Percentiles rank a stretch among this genome's conserved stretches.
Evolutionary conservation across 2,888 invertebrate genomes (phyloP).

Genomic region (Hydraecia micacea): DNA sequence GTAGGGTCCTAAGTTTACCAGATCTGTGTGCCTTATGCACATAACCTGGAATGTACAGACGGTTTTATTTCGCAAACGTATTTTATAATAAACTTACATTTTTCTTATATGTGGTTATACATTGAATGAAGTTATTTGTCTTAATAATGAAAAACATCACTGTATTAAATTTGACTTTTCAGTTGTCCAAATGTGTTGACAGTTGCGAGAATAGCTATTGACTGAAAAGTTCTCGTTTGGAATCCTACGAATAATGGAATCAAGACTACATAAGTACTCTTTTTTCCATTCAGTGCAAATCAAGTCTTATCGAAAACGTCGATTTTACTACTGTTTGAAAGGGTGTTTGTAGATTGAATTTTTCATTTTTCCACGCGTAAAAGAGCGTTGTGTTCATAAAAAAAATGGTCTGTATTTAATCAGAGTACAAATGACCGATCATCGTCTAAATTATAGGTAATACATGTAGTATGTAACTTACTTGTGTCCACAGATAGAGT

Average conservation of each 20-base stretch:
- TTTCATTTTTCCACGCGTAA: conserved; percentile 60
- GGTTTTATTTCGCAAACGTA: conserved; percentile 43
- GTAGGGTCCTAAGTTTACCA: conserved; percentile 53
- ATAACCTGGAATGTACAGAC: conserved; percentile 48
- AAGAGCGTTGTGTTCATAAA: conserved; percentile 16
- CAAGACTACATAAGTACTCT: conserved; percentile 30
- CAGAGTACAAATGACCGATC: neutral
- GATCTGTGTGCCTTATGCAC: conserved; percentile 54
- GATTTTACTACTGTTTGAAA: conserved; percentile 47
- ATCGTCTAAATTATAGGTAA: conserved; percentile 1
- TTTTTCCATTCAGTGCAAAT: conserved; percentile 39
- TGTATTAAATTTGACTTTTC: conserved; percentile 9
- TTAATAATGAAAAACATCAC: conserved; percentile 36
- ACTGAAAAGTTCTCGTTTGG: conserved; percentile 52
- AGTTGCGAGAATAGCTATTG: conserved; percentile 38
- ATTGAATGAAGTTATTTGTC: conserved; percentile 4
- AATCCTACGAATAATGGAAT: too few relatives aligned
- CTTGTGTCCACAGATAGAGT: conserved; percentile 86
- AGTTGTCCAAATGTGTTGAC: conserved; percentile 14
- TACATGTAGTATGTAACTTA: conserved; percentile 65
- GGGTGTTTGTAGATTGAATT: conserved; percentile 48
- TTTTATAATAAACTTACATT: conserved; percentile 49
- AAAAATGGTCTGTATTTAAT: conserved; percentile 3
- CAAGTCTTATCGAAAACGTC: conserved; percentile 42
- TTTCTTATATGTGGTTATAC: conserved; percentile 29